A percentile compares a stretch with the other conserved stretches of the same genome.
phyloP scores from a whole-genome alignment of 2,888 invertebrate species.

The Malacosoma neustria region DNA sequence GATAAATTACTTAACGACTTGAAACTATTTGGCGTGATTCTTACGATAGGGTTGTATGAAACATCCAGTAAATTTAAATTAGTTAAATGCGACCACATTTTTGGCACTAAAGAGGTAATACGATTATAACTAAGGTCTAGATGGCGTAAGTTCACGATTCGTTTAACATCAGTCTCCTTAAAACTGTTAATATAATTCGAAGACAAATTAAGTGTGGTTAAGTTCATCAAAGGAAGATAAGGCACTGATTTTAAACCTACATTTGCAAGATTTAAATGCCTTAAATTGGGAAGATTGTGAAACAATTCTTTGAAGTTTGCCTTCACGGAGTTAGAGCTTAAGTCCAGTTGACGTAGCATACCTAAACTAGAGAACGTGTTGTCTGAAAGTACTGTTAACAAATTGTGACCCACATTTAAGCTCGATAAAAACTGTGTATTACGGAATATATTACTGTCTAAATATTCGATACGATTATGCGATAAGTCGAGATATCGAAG shows the following conservation, averaged over 20 bases:
- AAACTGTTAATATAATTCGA: constrained; percentile 83
- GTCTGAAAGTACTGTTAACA: constrained; percentile 88
- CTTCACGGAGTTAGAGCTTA: constrained; percentile 86
- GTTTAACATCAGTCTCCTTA: constrained; percentile 81
- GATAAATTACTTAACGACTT: constrained; percentile 81
- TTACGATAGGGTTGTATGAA: constrained; percentile 87
- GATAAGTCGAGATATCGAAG: constrained; percentile 85
- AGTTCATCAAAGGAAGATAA: constrained; percentile 82
- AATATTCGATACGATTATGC: constrained; percentile 86
- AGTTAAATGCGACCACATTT: constrained; percentile 82
- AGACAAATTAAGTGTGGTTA: constrained; percentile 87
- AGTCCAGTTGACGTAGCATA: constrained; percentile 84
- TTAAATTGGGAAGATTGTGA: constrained; percentile 87
- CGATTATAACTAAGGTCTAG: constrained; percentile 87
- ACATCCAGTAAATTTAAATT: constrained; percentile 85
- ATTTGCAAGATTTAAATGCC: constrained; percentile 83
- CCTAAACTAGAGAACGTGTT: constrained; percentile 90
- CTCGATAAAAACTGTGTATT: constrained; percentile 86
- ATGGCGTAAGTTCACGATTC: constrained; percentile 80
- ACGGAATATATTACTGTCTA: constrained; percentile 91
- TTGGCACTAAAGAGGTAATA: constrained; percentile 82
- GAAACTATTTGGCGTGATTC: constrained; percentile 82
- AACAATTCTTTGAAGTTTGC: constrained; percentile 92
- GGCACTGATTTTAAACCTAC: constrained; percentile 86
- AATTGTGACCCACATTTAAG: constrained; percentile 86